Conservation (phyloP, 2,797 vertebrate genomes). For the Pseudochaenichthys georgianus region DNA sequence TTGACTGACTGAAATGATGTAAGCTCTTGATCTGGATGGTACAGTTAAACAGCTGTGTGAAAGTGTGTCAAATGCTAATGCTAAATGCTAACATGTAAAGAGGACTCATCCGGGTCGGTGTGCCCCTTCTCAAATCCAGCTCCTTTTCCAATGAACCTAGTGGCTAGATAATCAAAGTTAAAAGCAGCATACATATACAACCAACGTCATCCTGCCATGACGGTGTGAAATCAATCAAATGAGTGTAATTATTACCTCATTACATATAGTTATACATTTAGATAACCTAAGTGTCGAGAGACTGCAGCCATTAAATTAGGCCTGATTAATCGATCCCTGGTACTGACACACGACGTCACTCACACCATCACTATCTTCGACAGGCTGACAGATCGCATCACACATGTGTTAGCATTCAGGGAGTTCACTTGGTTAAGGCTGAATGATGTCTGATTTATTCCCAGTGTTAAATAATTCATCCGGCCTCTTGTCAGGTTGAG, state of each 20-base stretch:
- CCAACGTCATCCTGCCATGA: not conserved
- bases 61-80: not conserved
- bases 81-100: not conserved
- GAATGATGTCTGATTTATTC: slow-evolving; percentile 48
- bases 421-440: slow-evolving; percentile 37
- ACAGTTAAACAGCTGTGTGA: not conserved
- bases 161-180: not conserved
- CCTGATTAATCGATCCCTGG: slow-evolving; percentile 26
- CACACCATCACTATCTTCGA: not conserved
- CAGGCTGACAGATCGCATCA: slow-evolving; percentile 2
- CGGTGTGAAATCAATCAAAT: slow-evolving; percentile 22
- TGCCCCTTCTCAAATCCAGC: slow-evolving; percentile 6
- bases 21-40: slow-evolving; percentile 4
- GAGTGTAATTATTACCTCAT: slow-evolving; percentile 14
- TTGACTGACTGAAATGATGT: slow-evolving; percentile 14
- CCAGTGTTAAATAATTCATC: slow-evolving; percentile 69
- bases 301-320: slow-evolving; percentile 2
- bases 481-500: slow-evolving; percentile 47
- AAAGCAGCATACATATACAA: slow-evolving; percentile 5
- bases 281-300: slow-evolving; percentile 3
- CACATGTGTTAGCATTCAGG: slow-evolving; percentile 10
- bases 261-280: slow-evolving; percentile 28
- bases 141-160: not conserved
- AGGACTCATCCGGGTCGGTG: slow-evolving; percentile 7
- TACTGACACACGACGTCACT: slow-evolving; percentile 7